Evolutionary conservation across 2,888 invertebrate genomes (phyloP), one percentile per base, ranked within the genome.

Genomic region (Sipunculus nudus): DNA sequence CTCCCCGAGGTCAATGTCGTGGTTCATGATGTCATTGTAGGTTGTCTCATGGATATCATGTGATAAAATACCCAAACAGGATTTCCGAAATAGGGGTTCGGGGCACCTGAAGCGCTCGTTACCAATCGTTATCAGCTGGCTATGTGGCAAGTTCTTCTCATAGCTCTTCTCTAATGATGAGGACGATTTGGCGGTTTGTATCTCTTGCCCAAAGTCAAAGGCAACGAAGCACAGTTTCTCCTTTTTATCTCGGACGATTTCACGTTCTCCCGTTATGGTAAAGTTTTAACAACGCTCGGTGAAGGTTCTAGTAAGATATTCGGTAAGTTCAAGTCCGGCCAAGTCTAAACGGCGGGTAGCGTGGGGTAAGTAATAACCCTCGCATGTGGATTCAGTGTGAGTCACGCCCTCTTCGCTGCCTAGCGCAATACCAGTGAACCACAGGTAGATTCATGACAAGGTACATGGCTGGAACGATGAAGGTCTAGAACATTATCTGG

Each of bases 391-490:
- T 16, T 61, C 66, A 29, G 50, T 39, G 41, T 61, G 54, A 28
- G 57, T 54, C n/a, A 58, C 58, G 13, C 55, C 64, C 10, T 63
- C 60, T 13, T 64, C 67, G 19, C 52, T 53, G 25, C 57, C 56
- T 23, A 54, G 38, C 3, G 61, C 64, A 39, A 58, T 92, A 86
- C 93, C 93, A 75, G 93, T 93, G 86, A 93, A 87, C 93, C 90
- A 80, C 93, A 93, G 83, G 93, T 92, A 69, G 93, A 93, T 86
- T 93, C 93, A 81, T 93, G 87, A 92, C 92, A 63, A 93, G 92
- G 43, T 58, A 67, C 16, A 59, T 29, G 10, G 60, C 59, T 1
- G 66, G 59, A 2, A 56, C 59, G 19, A 62, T 45, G 48, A 67
- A 63, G 2, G 47, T 61, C 50, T 68, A 65, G 43, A 68, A 65